phyloP scores from a whole-genome alignment of 1,140 invertebrate species.

The Atopsyche davidsoni region DNA sequence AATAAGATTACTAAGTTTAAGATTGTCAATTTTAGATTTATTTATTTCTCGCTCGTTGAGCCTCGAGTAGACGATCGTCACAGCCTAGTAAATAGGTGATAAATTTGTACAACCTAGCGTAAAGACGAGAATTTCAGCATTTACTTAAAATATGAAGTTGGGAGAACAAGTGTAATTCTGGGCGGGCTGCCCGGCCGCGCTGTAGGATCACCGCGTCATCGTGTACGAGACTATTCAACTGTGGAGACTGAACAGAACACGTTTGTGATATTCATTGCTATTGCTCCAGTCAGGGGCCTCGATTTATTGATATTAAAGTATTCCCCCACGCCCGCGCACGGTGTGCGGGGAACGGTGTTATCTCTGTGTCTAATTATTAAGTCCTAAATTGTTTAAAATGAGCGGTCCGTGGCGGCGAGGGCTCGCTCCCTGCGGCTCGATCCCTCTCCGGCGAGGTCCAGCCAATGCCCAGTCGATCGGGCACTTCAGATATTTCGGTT shows the following conservation, averaged over 20 bases:
- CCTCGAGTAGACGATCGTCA: neutral
- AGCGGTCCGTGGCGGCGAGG: too few species aligned
- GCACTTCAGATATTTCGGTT: too few species aligned
- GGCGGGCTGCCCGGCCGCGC: neutral
- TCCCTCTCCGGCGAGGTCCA: too few species aligned
- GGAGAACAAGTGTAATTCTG: neutral
- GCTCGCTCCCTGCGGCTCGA: too few species aligned
- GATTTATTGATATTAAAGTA: too few species aligned
- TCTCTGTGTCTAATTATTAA: too few species aligned
- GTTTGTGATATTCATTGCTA: constrained; percentile 9
- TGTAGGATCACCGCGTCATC: neutral
- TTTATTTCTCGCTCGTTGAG: neutral
- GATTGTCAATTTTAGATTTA: neutral
- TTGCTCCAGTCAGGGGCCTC: neutral
- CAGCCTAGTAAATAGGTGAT: too few species aligned
- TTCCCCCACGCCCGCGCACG: too few species aligned
- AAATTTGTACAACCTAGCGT: too few species aligned
- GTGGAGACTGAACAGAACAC: constrained; percentile 6
- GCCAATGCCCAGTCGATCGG: too few species aligned
- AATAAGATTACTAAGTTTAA: neutral
- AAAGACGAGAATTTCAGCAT: neutral
- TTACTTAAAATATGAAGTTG: neutral
- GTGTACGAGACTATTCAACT: constrained; percentile 4
- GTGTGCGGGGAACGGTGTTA: too few species aligned
- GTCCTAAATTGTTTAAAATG: too few species aligned